Conservation (phyloP, 2,113 vertebrate species). For the Calidris pugnax region DNA sequence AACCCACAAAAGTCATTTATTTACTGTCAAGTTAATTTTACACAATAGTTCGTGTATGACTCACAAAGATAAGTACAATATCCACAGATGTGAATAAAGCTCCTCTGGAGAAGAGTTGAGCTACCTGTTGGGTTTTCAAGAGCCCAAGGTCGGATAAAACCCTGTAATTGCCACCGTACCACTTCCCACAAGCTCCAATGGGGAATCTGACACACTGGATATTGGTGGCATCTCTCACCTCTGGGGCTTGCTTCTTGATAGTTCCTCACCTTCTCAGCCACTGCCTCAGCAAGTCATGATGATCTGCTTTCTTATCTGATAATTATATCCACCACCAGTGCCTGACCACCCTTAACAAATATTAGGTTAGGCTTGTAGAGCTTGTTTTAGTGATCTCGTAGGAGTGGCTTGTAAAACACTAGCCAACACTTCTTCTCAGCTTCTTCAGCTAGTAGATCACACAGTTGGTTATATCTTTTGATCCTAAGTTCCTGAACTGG, state of each 20-base stretch:
- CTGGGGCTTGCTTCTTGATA: neutral
- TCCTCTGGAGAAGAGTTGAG: neutral
- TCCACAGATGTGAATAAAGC: neutral
- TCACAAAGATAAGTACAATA: neutral
- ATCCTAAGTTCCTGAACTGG: neutral
- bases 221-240: neutral
- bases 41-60: neutral
- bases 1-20: neutral
- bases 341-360: neutral
- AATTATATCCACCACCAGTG: neutral
- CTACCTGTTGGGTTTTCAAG: neutral
- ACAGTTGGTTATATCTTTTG: neutral
- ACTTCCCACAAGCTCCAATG: neutral
- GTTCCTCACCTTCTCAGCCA: neutral
- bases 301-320: neutral
- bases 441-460: neutral
- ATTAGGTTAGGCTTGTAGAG: neutral
- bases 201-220: rapidly evolving
- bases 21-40: neutral
- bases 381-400: neutral
- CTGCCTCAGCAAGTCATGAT: neutral
- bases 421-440: neutral
- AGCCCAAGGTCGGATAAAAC: neutral
- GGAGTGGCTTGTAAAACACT: neutral
- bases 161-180: neutral